Base-by-base conservation (phyloP, 2,113 vertebrate genomes). In the Gasterosteus aculeatus region DNA sequence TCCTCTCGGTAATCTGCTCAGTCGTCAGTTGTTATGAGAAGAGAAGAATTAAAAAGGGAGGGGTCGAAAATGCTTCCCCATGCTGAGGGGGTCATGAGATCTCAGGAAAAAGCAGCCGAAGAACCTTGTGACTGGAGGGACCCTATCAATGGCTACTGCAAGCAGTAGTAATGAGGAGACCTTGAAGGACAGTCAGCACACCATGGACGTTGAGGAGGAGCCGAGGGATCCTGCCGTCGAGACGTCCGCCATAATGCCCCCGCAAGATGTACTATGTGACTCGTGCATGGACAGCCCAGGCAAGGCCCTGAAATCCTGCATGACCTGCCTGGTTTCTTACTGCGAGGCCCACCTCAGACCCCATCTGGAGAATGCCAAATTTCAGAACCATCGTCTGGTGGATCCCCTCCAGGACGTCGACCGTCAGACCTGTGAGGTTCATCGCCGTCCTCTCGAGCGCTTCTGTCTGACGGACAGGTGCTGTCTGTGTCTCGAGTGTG, bases 291-390 rank as follows among this genome's bases (percentile, higher is more conserved):
- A 92, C 51, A 63, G 41, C 60, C 89, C 81, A 29, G 87, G 39
- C 1, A 68, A 39, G 2, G 97, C 95, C 0, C 38, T 72, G 29
- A 95, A 93, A 90, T 97, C 96, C 38, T 97, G 96, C 89, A 93
- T 97, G 53, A 96, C 95, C 78, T 98, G 96, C 87, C 92, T 93
- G 90, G 95, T 95, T 11, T 96, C 96, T 68, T 97, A 95, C 94
- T 97, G 96, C 73, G 31, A 84, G 62, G 93, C 90, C 70, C 96
- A 98, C 85, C 89, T 98, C 85, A 88, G 57, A 76, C 96, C 96
- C 0, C 97, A 98, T 90, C 72, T 84, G 54, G 93, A 96, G 64
- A 96, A 94, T 76, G 88, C 75, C 0, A 94, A 93, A 5, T 98
- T 97, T 84, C 93, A 83, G 69, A 94, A 90, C 86, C 96, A 97